Conservation (phyloP, 2,888 invertebrate genomes). For the Morinoia aosen region DNA sequence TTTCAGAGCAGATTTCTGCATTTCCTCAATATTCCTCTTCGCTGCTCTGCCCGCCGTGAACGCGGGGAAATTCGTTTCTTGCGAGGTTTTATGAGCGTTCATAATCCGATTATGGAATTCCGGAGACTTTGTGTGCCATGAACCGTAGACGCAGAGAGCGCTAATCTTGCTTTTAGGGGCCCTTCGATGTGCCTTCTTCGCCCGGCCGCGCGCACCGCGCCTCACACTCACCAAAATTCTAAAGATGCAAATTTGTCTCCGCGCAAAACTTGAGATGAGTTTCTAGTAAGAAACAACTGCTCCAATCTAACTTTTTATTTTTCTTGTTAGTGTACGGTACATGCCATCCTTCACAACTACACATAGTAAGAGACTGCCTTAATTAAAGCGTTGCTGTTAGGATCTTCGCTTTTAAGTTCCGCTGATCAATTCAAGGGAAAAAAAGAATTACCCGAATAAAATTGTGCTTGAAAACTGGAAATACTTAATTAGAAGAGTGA, state of each 20-base stretch:
- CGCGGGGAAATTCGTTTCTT: background rate
- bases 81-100: background rate
- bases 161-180: background rate
- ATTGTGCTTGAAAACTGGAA: too few relatives aligned
- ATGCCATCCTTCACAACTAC: too few relatives aligned
- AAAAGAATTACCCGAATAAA: too few relatives aligned
- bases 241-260: background rate
- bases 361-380: too few relatives aligned
- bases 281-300: background rate
- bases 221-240: too few relatives aligned
- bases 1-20: background rate
- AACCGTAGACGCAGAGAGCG: background rate
- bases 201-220: background rate
- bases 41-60: background rate
- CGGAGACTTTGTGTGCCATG: conserved; percentile 33
- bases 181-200: background rate
- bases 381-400: too few relatives aligned
- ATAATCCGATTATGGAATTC: conserved; percentile 42
- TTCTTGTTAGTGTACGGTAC: background rate
- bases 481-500: too few relatives aligned
- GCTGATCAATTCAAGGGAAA: too few relatives aligned
- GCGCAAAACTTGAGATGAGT: background rate
- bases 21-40: background rate
- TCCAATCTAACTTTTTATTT: background rate
- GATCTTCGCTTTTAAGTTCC: too few relatives aligned